Evolutionary conservation across 2,797 vertebrate genomes (phyloP), one percentile per base, ranked within the genome.

Genomic region (Sarcoramphus papa): DNA sequence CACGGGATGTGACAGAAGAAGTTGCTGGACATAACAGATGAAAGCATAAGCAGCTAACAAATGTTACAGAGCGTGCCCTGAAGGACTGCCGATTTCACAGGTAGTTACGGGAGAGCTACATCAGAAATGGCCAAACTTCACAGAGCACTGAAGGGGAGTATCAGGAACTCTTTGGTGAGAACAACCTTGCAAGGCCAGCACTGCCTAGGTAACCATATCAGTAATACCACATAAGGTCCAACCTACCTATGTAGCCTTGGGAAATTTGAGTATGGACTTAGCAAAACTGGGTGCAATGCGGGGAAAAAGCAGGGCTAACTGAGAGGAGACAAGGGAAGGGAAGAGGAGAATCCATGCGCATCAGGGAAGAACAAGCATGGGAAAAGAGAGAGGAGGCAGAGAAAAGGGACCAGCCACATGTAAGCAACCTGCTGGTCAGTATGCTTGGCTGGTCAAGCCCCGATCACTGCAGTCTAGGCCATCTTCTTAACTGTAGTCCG

Each of bases 1-100:
- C 37, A 35, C 0, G 1, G 50, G 16, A 51, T 15, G 7, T 0
- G 0, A 69, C 23, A 27, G 41, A 50, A 69, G 19, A 9, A 20
- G 22, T 22, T n/a, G 37, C 63, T 59, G 59, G n/a, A 67, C 9
- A 1, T 25, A 30, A 56, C 28, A 74, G 35, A 45, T 6, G 9
- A 51, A 70, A 89, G 60, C 1, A 1, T 33, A 20, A 63, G 22
- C 40, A 69, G 48, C 35, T 40, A 67, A 67, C 7, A 65, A 45
- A 33, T 5, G 5, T 22, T 63, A 37, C 1, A 40, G 28, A 53
- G 10, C 0, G 0, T 12, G 30, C 15, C 33, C 60, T 43, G 67
- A 76, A 65, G 56, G 43, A 74, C 0, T 35, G 17, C 23, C 1
- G 4, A 62, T 54, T 90, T 62, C 72, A 63, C 12, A 30, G n/a